phyloP scores from a whole-genome alignment of 2,113 vertebrate species.

The Dicerorhinus sumatrensis region DNA sequence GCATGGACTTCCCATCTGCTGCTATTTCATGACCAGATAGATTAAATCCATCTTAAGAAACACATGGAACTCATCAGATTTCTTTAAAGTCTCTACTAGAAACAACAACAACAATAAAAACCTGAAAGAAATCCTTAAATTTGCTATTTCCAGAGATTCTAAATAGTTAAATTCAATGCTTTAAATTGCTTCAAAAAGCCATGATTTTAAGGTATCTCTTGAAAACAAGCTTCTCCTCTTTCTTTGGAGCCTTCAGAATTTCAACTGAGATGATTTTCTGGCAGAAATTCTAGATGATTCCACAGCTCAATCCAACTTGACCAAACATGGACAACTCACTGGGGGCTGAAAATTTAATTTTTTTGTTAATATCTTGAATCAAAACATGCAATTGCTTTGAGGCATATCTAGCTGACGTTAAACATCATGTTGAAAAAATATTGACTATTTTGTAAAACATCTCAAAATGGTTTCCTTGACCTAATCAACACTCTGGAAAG shows the following conservation, averaged over 20 bases:
- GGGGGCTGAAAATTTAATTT: neutral
- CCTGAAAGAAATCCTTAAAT: neutral
- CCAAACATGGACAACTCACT: neutral
- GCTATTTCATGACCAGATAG: neutral
- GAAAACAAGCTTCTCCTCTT: conserved; percentile 31
- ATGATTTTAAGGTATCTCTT: neutral
- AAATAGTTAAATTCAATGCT: neutral
- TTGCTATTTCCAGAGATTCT: conserved; percentile 58
- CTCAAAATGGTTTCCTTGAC: neutral
- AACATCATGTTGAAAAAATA: neutral
- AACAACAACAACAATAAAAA: neutral
- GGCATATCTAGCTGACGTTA: neutral
- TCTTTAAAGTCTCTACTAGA: neutral
- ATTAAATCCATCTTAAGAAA: neutral
- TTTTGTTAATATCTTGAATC: conserved; percentile 12
- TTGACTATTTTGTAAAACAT: neutral
- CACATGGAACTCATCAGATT: neutral
- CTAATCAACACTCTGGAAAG: neutral
- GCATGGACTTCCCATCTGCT: neutral
- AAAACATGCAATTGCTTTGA: neutral
- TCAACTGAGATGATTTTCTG: conserved; percentile 57
- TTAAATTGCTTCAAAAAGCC: fast-evolving
- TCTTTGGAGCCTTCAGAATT: neutral
- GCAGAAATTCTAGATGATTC: conserved; percentile 17
- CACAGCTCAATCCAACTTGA: neutral